Conservation (phyloP, 2,113 vertebrate species). For the Semnornis frantzii region DNA sequence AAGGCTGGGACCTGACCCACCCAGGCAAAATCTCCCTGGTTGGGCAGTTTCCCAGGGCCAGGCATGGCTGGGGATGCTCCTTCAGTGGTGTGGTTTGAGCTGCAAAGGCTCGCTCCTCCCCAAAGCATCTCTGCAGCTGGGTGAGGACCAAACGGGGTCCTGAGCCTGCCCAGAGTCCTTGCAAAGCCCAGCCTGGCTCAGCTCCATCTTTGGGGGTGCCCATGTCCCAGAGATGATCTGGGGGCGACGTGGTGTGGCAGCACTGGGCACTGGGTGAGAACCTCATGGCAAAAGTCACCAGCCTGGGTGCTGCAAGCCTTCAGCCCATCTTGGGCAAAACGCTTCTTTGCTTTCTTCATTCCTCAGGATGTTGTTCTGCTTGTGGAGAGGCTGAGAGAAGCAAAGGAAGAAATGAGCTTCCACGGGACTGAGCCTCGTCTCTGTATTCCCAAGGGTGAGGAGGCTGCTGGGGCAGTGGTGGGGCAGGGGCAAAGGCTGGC, state of each 20-base stretch:
- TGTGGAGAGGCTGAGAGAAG: background rate
- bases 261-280: background rate
- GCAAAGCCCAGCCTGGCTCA: background rate
- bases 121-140: background rate
- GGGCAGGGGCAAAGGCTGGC: background rate
- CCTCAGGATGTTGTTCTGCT: fast-evolving
- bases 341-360: background rate
- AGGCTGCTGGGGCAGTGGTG: background rate
- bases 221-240: background rate
- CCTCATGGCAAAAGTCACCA: background rate
- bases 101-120: background rate
- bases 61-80: background rate
- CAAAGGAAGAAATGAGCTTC: background rate
- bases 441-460: background rate
- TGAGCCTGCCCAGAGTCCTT: background rate
- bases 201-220: background rate
- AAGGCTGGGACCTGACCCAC: background rate
- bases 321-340: background rate
- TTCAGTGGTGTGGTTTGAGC: background rate
- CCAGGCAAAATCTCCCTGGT: background rate
- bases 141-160: background rate
- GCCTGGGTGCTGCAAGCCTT: background rate
- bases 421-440: background rate
- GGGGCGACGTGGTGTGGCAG: background rate
- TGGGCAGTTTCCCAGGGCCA: background rate